These are phyloP conservation scores for Eilema sororculum DNA, from an alignment of 2,888 invertebrate species.

Conservation along the genomic window DNA sequence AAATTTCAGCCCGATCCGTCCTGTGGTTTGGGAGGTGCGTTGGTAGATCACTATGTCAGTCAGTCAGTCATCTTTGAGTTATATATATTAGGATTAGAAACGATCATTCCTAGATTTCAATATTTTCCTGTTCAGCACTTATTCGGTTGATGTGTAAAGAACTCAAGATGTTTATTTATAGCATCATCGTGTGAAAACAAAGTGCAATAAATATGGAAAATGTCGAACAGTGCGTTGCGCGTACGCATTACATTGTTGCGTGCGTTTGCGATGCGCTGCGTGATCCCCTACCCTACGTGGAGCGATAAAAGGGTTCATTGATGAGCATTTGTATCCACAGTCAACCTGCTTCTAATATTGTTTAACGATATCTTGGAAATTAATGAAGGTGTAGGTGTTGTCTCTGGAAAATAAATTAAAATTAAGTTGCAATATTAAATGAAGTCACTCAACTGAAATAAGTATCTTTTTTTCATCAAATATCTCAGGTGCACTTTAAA, in stretches of 20 bases:
- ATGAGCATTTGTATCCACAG: constrained; percentile 73
- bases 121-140: neutral
- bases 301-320: constrained; percentile 75
- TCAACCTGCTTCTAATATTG: constrained; percentile 54
- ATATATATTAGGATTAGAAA: neutral
- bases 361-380: constrained; percentile 65
- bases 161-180: constrained; percentile 33
- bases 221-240: constrained; percentile 28
- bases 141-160: neutral
- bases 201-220: constrained; percentile 65
- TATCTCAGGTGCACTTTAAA: neutral
- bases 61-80: too few relatives aligned
- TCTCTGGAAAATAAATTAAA: constrained; percentile 25
- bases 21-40: too few relatives aligned
- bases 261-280: constrained; percentile 52
- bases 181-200: constrained; percentile 56
- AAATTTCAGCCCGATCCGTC: too few relatives aligned
- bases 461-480: too few relatives aligned
- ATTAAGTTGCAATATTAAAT: too few relatives aligned
- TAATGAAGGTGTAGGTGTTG: constrained; percentile 27
- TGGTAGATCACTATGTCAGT: too few relatives aligned
- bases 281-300: constrained; percentile 60
- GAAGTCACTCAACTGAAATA: neutral
- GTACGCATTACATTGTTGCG: constrained; percentile 51
- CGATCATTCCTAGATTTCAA: neutral